A percentile compares a stretch with the other conserved stretches of the same genome.
phyloP scores from a whole-genome alignment of 2,888 invertebrate genomes.

The Synergus laeviventris region DNA sequence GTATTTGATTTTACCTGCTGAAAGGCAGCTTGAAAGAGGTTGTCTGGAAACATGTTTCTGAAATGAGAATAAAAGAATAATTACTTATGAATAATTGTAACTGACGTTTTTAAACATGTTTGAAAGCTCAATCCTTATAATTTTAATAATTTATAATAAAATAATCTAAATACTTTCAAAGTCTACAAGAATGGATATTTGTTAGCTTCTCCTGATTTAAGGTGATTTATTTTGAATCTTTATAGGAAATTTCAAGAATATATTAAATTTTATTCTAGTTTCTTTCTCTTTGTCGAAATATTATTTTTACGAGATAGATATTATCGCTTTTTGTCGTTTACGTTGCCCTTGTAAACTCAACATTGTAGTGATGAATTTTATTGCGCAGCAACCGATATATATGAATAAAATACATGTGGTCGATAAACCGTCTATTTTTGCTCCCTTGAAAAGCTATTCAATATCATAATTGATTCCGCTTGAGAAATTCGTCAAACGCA shows the following conservation, averaged over 20 bases:
- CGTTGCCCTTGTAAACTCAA: slow-evolving; percentile 22
- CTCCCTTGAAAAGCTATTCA: slow-evolving; percentile 49
- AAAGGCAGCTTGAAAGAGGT: slow-evolving; percentile 93
- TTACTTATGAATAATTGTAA: neutral
- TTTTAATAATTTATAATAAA: too few species aligned
- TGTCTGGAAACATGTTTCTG: slow-evolving; percentile 95
- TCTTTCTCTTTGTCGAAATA: neutral
- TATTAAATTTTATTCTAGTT: neutral
- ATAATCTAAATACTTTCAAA: too few species aligned
- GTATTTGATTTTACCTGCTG: slow-evolving; percentile 80
- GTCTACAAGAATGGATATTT: neutral
- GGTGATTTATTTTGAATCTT: too few species aligned
- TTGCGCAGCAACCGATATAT: slow-evolving; percentile 38
- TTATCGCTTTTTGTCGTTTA: neutral
- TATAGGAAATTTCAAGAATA: too few species aligned
- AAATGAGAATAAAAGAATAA: slow-evolving; percentile 65
- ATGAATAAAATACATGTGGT: slow-evolving; percentile 58
- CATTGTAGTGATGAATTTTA: slow-evolving; percentile 26
- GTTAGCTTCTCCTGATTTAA: neutral
- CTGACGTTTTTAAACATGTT: neutral
- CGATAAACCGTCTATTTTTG: slow-evolving; percentile 61
- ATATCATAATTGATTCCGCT: slow-evolving; percentile 56
- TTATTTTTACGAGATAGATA: neutral
- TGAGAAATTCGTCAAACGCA: slow-evolving; percentile 56
- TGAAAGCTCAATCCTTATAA: too few species aligned